A percentile compares a stretch with the other conserved stretches of the same genome.
Conservation (phyloP, 2,888 invertebrate species). For the Entomobrya proxima region DNA sequence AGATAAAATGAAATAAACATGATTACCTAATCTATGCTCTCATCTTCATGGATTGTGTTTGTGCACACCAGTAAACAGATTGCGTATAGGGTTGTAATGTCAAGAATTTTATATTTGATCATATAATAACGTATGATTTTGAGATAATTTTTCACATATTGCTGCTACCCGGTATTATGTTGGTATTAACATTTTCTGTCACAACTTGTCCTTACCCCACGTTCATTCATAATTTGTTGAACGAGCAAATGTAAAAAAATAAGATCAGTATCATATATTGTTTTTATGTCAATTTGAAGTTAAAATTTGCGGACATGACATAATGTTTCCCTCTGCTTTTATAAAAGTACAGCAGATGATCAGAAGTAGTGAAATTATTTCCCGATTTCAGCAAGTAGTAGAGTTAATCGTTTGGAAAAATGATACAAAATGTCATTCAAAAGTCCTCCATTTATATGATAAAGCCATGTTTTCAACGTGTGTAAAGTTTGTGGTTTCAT, state of each 20-base stretch:
- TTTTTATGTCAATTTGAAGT: too few species aligned
- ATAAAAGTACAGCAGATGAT: too few species aligned
- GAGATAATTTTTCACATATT: not conserved
- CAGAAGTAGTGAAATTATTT: too few species aligned
- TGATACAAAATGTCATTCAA: too few species aligned
- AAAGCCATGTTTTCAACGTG: too few species aligned
- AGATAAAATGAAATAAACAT: too few species aligned
- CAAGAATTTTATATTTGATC: conserved; percentile 18
- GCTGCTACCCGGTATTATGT: not conserved
- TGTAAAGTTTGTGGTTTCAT: too few species aligned
- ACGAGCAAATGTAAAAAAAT: conserved; percentile 36
- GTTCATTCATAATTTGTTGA: conserved; percentile 52
- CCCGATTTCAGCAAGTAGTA: too few species aligned
- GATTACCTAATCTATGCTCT: not conserved
- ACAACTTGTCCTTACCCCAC: not conserved
- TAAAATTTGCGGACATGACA: too few species aligned
- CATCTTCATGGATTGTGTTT: not conserved
- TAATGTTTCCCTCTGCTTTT: too few species aligned
- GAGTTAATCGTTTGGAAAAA: too few species aligned
- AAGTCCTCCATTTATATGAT: too few species aligned
- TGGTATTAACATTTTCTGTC: not conserved
- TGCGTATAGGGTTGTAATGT: not conserved
- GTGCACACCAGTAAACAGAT: not conserved
- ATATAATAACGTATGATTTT: not conserved
- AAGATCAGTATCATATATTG: conserved; percentile 1